Evolutionary conservation across 2,113 vertebrate genomes (phyloP).

Genomic region (Nothocercus julius): DNA sequence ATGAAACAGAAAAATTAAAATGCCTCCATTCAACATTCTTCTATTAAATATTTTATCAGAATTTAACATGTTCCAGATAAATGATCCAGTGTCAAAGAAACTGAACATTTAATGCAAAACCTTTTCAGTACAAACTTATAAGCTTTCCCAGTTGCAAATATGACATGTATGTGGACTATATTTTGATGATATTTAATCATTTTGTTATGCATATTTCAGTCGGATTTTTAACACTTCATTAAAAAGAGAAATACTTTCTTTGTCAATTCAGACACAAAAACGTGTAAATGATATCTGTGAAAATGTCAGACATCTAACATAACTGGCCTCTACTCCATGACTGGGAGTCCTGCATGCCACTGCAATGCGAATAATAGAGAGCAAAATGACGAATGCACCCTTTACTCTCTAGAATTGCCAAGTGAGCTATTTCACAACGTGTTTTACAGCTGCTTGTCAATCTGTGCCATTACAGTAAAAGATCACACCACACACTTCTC

Average conservation of each 20-base stretch:
- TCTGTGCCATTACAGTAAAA: not conserved
- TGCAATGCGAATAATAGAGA: not conserved
- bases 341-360: not conserved
- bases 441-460: not conserved
- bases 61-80: not conserved
- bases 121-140: not conserved
- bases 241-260: not conserved
- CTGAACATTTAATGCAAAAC: not conserved
- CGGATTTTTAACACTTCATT: not conserved
- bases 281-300: not conserved
- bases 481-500: not conserved
- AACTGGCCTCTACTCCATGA: not conserved
- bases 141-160: not conserved
- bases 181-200: not conserved
- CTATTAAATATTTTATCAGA: not conserved
- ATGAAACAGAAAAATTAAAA: not conserved
- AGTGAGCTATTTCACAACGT: not conserved
- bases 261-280: not conserved
- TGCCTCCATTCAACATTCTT: fast-evolving
- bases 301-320: not conserved
- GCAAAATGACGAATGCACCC: not conserved
- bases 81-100: not conserved
- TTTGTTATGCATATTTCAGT: not conserved
- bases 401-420: not conserved
- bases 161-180: not conserved